These are phyloP conservation scores for Lepilemur ruficaudatus DNA, from an alignment of 2,797 vertebrate genomes.

Conservation along the genomic window DNA sequence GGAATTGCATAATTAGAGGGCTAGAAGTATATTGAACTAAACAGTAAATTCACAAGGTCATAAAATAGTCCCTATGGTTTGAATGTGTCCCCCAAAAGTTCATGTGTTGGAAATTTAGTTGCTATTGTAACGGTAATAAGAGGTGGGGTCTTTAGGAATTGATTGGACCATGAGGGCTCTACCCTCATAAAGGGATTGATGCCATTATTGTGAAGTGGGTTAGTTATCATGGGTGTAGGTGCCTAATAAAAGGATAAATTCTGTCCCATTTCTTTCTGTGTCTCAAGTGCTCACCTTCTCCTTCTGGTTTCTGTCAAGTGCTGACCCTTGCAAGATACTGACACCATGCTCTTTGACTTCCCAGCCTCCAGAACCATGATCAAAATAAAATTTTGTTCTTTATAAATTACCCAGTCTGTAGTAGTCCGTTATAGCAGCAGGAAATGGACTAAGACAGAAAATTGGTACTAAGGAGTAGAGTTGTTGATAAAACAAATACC, in stretches of 20 bases:
- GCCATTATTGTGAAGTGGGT: not conserved
- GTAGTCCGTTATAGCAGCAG: not conserved
- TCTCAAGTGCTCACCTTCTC: not conserved
- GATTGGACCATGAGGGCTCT: not conserved
- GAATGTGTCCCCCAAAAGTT: not conserved
- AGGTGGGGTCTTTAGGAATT: not conserved
- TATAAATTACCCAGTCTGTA: not conserved
- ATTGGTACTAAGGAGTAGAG: not conserved
- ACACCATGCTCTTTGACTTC: not conserved
- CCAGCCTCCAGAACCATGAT: not conserved
- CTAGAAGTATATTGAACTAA: not conserved
- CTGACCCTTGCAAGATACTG: not conserved
- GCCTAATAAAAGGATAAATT: not conserved
- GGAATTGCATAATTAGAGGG: not conserved
- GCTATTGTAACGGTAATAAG: not conserved
- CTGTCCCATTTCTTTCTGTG: not conserved
- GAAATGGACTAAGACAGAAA: not conserved
- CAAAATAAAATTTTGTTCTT: not conserved
- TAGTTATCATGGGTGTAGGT: not conserved
- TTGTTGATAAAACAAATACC: not conserved
- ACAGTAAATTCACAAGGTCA: constrained; percentile 15
- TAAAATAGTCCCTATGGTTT: not conserved
- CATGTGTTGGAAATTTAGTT: not conserved
- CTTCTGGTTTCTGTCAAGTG: not conserved
- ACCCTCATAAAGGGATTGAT: not conserved